Conservation (phyloP, 2,888 invertebrate species). For the Blomia tropicalis region DNA sequence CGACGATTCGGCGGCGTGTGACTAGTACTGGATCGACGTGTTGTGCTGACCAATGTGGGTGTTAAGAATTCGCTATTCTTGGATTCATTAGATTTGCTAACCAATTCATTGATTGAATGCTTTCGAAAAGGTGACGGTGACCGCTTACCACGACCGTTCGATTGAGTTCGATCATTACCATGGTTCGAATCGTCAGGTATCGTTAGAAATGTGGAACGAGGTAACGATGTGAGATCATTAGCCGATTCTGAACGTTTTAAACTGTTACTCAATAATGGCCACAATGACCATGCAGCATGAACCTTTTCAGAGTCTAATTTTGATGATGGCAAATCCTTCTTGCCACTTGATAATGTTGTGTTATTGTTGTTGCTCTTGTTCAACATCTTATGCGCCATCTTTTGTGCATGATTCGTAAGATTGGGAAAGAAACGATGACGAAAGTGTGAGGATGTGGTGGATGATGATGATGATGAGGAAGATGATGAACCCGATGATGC, state of each 20-base stretch:
- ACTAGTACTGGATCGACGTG: neutral
- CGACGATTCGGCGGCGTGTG: neutral
- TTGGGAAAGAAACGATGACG: conserved; percentile 8
- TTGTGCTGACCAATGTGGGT: neutral
- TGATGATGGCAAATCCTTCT: neutral
- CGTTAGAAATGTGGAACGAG: neutral
- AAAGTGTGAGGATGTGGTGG: neutral
- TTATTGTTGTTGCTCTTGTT: neutral
- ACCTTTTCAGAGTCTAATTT: neutral
- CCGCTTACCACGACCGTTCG: neutral
- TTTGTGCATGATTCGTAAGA: conserved; percentile 10
- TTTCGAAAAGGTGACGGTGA: conserved; percentile 5
- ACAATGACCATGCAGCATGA: neutral
- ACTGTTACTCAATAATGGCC: neutral
- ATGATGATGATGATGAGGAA: neutral
- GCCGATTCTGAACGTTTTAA: conserved; percentile 8
- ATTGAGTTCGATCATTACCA: neutral
- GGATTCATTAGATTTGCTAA: neutral
- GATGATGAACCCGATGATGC: neutral
- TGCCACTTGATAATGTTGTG: neutral
- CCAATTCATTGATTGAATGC: neutral
- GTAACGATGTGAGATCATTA: neutral
- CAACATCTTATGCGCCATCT: conserved; percentile 10
- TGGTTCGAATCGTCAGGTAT: neutral
- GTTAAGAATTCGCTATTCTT: neutral